Evolutionary conservation across 2,113 vertebrate species (phyloP).

Genomic region (Microtus montanus): DNA sequence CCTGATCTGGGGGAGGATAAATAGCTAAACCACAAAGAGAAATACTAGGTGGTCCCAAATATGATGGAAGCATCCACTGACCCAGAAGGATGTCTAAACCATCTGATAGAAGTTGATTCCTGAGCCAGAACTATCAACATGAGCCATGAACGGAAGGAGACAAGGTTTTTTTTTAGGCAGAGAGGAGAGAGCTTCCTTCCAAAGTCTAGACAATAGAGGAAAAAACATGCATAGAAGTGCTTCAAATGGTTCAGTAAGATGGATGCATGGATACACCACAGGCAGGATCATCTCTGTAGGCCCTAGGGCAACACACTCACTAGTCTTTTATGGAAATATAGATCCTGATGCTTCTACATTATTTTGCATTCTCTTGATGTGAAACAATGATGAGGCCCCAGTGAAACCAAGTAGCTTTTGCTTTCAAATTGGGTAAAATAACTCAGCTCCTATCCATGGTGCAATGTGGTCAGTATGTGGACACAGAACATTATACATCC

Average conservation of each 20-base stretch:
- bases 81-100: background rate
- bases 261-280: rapidly evolving
- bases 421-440: background rate
- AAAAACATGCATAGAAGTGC: background rate
- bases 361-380: background rate
- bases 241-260: background rate
- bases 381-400: background rate
- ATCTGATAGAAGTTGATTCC: background rate
- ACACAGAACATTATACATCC: background rate
- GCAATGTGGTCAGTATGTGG: background rate
- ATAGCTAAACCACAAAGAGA: background rate
- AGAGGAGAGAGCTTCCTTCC: background rate
- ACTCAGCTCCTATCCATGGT: background rate
- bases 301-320: background rate
- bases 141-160: background rate
- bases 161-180: background rate
- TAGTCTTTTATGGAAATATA: background rate
- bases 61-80: background rate
- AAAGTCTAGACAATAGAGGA: background rate
- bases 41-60: background rate
- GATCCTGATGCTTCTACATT: background rate
- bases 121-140: background rate
- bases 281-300: background rate
- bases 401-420: slow-evolving; percentile 29
- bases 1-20: background rate